Conservation (phyloP, 2,888 invertebrate genomes). For the Eristalinus sepulchralis region DNA sequence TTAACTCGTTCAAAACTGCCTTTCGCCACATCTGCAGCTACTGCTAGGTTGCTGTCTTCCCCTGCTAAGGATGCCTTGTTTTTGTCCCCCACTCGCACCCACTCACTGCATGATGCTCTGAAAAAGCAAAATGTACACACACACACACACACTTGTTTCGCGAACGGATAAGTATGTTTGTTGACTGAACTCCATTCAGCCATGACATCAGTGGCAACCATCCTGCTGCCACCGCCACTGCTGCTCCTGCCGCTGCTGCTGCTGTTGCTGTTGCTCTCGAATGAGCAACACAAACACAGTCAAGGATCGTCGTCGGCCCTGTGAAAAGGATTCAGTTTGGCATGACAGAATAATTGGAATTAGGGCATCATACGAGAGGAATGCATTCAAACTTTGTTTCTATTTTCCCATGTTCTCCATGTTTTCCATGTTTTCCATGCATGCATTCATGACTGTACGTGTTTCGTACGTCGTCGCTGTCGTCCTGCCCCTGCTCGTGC, state of each 20-base stretch:
- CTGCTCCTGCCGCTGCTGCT: background rate
- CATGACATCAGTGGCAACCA: background rate
- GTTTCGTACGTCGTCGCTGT: no score
- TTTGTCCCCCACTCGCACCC: background rate
- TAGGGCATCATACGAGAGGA: constrained; percentile 56
- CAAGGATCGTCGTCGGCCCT: background rate
- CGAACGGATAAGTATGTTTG: background rate
- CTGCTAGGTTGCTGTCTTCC: background rate
- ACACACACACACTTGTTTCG: background rate
- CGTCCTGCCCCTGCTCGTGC: background rate
- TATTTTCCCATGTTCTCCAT: background rate
- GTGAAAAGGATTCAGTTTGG: constrained; percentile 67
- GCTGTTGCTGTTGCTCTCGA: background rate
- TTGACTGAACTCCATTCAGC: background rate
- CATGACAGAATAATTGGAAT: constrained; percentile 69
- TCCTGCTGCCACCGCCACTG: background rate
- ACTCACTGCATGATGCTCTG: background rate
- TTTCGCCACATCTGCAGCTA: constrained; percentile 35
- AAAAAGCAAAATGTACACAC: background rate
- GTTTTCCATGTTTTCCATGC: constrained; percentile 29
- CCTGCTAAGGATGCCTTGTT: constrained; percentile 36
- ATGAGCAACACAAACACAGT: background rate
- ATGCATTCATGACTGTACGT: background rate
- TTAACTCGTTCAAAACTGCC: constrained; percentile 36
- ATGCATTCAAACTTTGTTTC: constrained; percentile 47